These are phyloP conservation scores for Oryzias melastigma DNA, from an alignment of 2,113 vertebrate species.

Conservation along the genomic window DNA sequence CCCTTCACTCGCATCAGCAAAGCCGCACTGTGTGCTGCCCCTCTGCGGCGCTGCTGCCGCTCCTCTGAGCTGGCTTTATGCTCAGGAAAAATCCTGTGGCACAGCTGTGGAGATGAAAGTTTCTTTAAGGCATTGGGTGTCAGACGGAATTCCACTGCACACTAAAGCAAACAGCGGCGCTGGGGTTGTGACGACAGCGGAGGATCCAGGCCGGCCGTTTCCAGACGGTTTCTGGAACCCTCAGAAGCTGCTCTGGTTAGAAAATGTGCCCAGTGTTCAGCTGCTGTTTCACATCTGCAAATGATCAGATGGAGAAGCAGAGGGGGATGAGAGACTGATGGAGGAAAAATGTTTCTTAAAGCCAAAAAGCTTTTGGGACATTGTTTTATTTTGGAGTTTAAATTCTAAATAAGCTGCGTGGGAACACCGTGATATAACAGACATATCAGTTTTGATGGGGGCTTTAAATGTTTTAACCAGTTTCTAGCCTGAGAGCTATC, in stretches of 20 bases:
- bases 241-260: constrained; percentile 28
- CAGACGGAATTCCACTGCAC: constrained; percentile 64
- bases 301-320: constrained; percentile 32
- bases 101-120: constrained; percentile 61
- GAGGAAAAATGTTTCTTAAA: background rate
- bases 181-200: constrained; percentile 54
- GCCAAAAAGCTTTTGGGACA: no score
- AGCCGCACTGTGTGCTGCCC: constrained; percentile 56
- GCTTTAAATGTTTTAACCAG: no score
- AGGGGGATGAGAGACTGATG: background rate
- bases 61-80: constrained; percentile 41
- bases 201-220: constrained; percentile 42
- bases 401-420: no score
- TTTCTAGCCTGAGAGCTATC: no score
- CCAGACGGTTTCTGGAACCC: constrained; percentile 14
- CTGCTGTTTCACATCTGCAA: constrained; percentile 50
- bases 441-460: no score
- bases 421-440: no score
- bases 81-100: constrained; percentile 55
- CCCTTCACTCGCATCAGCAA: constrained; percentile 66
- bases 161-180: constrained; percentile 62
- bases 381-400: no score
- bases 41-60: constrained; percentile 38
- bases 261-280: constrained; percentile 46
- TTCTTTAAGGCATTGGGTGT: constrained; percentile 64